These are phyloP conservation scores for Empis livida DNA, from an alignment of 2,888 invertebrate species.

Conservation along the genomic window DNA sequence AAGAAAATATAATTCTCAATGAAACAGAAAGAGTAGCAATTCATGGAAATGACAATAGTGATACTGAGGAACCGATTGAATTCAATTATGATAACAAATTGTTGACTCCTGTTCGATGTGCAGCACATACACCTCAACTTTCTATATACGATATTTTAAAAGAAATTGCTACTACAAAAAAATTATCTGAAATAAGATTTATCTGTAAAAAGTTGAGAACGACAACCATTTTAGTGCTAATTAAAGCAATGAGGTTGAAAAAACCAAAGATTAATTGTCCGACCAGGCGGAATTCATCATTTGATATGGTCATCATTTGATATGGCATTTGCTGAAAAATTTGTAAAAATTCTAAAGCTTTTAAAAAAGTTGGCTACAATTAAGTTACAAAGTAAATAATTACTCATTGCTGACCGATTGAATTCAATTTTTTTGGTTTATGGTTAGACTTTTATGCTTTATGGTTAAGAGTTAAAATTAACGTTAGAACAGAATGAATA, in stretches of 20 bases:
- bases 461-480: neutral
- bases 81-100: neutral
- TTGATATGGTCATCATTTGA: neutral
- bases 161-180: neutral
- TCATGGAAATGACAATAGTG: neutral
- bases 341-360: neutral
- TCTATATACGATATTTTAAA: conserved; percentile 1
- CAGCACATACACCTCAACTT: conserved; percentile 1
- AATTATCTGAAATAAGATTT: conserved; percentile 1
- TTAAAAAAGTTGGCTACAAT: neutral
- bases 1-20: neutral
- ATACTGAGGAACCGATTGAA: neutral
- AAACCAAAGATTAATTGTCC: conserved; percentile 1
- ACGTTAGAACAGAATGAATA: neutral
- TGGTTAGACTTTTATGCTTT: conserved; percentile 1
- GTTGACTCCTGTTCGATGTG: conserved; percentile 1
- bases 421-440: conserved; percentile 1
- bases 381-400: neutral
- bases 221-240: neutral
- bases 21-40: neutral
- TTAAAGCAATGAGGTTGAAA: neutral
- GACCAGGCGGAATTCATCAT: conserved; percentile 1
- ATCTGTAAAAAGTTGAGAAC: neutral
- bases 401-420: neutral
- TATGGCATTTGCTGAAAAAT: neutral